Conservation (phyloP, 2,888 invertebrate genomes). For the Macrophya alboannulata region DNA sequence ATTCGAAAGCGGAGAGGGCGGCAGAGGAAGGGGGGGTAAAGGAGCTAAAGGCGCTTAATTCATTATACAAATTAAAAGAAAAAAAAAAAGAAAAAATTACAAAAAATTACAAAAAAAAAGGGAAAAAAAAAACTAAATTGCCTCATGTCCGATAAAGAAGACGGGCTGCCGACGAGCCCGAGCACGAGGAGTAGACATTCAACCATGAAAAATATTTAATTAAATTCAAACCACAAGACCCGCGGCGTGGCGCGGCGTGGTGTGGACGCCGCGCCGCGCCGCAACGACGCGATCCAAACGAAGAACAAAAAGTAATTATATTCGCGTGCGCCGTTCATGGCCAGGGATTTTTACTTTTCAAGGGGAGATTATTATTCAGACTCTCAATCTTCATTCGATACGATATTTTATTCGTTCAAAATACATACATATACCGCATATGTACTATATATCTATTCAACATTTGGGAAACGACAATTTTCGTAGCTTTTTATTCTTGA, state of each 20-base stretch:
- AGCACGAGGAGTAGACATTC: constrained; percentile 70
- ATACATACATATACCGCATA: constrained; percentile 56
- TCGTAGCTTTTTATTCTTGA: background rate
- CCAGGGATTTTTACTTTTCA: constrained; percentile 42
- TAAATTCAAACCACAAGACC: constrained; percentile 78
- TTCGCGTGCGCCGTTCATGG: constrained; percentile 33
- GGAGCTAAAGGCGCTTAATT: constrained; percentile 72
- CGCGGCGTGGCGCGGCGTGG: constrained; percentile 61
- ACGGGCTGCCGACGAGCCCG: constrained; percentile 51
- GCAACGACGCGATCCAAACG: constrained; percentile 44
- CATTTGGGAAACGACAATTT: too few species aligned
- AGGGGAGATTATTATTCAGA: constrained; percentile 26
- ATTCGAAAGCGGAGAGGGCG: background rate
- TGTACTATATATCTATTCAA: constrained; percentile 16
- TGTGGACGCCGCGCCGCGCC: constrained; percentile 30
- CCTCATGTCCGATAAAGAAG: constrained; percentile 69
- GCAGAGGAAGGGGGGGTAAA: background rate
- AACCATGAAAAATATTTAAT: constrained; percentile 79
- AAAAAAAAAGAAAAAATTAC: background rate
- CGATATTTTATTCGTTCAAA: constrained; percentile 7
- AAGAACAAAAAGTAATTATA: constrained; percentile 57
- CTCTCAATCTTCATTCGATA: constrained; percentile 43
- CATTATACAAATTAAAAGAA: constrained; percentile 78
- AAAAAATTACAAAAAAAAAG: background rate
- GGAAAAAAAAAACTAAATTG: constrained; percentile 70